Evolutionary conservation across 2,797 vertebrate species (phyloP).

Genomic region (Pachyuromys duprasi): DNA sequence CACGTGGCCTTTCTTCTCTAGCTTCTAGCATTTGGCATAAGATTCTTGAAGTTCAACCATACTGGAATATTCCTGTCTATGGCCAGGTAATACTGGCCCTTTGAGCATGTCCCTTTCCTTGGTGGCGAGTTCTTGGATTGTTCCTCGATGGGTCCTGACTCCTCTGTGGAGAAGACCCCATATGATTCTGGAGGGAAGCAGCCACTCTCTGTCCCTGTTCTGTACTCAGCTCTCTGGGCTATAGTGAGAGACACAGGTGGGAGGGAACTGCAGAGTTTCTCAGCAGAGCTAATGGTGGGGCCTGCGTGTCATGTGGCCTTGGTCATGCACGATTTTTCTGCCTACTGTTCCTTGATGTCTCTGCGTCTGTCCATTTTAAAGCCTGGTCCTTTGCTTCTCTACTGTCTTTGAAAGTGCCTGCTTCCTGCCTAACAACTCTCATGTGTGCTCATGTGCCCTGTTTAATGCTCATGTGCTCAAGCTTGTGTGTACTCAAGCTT

Average conservation of each 20-base stretch:
- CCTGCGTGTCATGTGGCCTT: no score
- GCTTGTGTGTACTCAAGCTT: not conserved
- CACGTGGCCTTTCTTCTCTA: no score
- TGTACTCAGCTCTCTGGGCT: not conserved
- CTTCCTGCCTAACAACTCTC: not conserved
- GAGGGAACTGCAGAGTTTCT: not conserved
- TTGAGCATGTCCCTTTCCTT: not conserved
- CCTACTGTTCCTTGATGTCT: not conserved
- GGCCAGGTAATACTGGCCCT: no score
- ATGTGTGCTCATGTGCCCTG: not conserved
- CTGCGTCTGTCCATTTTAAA: not conserved
- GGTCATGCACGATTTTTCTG: not conserved
- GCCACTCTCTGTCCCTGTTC: not conserved
- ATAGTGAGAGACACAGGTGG: not conserved
- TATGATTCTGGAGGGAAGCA: not conserved
- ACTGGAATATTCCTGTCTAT: not conserved
- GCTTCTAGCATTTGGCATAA: not conserved
- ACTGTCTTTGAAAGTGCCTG: not conserved
- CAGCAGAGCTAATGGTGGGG: not conserved
- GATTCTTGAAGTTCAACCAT: not conserved
- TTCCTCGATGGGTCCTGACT: not conserved
- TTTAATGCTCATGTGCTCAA: not conserved
- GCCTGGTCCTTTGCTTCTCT: not conserved
- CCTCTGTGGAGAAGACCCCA: not conserved
- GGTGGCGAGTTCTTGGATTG: not conserved